These are phyloP conservation scores for Periophthalmus modestus DNA, from an alignment of 2,113 vertebrate species.

Conservation along the genomic window DNA sequence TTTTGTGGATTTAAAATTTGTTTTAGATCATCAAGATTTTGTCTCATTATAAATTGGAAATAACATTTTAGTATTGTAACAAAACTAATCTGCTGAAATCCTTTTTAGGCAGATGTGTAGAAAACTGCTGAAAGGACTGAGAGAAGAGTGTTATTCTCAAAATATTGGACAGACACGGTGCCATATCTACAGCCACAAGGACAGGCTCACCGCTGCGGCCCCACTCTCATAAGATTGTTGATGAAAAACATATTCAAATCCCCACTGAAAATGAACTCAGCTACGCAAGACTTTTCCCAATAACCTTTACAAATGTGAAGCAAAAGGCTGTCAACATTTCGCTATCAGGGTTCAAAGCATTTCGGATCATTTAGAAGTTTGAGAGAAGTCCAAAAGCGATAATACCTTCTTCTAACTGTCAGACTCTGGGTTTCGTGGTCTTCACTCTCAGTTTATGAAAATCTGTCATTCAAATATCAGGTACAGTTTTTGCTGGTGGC, in stretches of 20 bases:
- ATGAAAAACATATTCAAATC: slow-evolving; percentile 29
- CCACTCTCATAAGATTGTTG: slow-evolving; percentile 15
- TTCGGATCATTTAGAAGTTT: neutral
- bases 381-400: slow-evolving; percentile 6
- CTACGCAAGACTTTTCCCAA: slow-evolving; percentile 13
- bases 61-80: too few relatives aligned
- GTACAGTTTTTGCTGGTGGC: neutral
- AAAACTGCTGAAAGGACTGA: neutral
- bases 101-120: neutral
- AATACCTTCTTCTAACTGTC: neutral
- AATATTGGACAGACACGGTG: neutral
- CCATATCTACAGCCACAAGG: slow-evolving; percentile 30
- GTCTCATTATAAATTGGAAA: too few relatives aligned
- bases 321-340: slow-evolving; percentile 3
- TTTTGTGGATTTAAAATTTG: too few relatives aligned
- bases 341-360: neutral
- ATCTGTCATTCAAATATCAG: slow-evolving; percentile 30
- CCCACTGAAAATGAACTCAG: slow-evolving; percentile 14
- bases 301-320: slow-evolving; percentile 27
- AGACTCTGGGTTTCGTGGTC: slow-evolving; percentile 6
- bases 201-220: slow-evolving; percentile 22
- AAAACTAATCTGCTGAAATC: too few relatives aligned
- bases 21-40: too few relatives aligned
- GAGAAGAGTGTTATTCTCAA: slow-evolving; percentile 6
- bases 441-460: slow-evolving; percentile 29